A percentile compares a stretch with the other conserved stretches of the same genome.
Conservation (phyloP, 2,888 invertebrate species). For the Nipponacmea schrenckii region DNA sequence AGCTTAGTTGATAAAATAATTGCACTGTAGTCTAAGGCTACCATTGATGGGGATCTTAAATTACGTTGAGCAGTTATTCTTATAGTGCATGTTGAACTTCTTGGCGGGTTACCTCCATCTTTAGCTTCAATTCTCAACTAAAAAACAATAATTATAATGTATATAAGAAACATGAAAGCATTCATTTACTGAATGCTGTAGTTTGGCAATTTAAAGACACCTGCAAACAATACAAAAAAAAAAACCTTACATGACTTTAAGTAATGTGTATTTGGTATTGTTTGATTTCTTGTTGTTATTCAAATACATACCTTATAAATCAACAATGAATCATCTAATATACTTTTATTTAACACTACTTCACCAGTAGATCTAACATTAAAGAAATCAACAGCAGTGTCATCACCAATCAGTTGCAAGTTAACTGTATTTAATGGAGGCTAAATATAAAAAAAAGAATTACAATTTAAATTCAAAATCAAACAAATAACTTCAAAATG, state of each 20-base stretch:
- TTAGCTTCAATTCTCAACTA: constrained; percentile 54
- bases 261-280: no score
- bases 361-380: constrained; percentile 45
- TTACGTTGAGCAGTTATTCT: constrained; percentile 45
- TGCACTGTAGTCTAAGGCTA: constrained; percentile 26
- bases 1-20: constrained; percentile 44
- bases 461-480: not conserved
- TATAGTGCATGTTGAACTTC: constrained; percentile 43
- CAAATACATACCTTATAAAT: constrained; percentile 48
- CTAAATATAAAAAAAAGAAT: constrained; percentile 16
- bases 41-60: constrained; percentile 42
- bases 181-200: not conserved
- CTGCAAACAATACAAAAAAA: not conserved
- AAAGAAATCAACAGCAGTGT: constrained; percentile 48
- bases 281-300: not conserved
- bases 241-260: no score
- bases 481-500: no score
- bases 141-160: constrained; percentile 5
- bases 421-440: constrained; percentile 45
- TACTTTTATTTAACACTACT: constrained; percentile 40
- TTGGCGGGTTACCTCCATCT: constrained; percentile 55
- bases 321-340: constrained; percentile 42
- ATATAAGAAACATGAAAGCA: not conserved
- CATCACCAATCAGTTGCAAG: constrained; percentile 44
- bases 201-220: not conserved